Evolutionary conservation across 2,797 vertebrate genomes (phyloP).

Genomic region (Malurus leucopterus): DNA sequence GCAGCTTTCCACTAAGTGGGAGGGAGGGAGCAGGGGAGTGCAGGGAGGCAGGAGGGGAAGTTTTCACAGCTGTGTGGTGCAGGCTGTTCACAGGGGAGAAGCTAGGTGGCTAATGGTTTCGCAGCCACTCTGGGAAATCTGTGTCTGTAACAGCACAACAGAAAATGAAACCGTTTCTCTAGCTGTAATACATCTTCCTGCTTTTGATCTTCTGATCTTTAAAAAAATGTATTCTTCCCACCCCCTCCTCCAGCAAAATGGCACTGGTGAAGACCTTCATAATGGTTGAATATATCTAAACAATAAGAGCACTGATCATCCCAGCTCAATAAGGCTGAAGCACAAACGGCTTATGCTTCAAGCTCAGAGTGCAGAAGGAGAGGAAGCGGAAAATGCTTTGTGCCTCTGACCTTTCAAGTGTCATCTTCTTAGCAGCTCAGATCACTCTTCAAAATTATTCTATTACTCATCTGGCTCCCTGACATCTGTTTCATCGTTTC

Average conservation of each 20-base stretch:
- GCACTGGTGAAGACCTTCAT: not conserved
- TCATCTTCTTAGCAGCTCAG: conserved; percentile 25
- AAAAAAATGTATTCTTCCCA: not conserved
- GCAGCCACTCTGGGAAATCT: not conserved
- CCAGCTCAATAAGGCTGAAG: not conserved
- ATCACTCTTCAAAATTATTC: conserved; percentile 16
- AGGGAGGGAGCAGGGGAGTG: too few species aligned
- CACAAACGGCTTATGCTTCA: not conserved
- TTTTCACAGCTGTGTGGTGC: not conserved
- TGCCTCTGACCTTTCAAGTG: conserved; percentile 2
- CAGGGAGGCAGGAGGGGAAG: not conserved
- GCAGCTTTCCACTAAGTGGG: not conserved
- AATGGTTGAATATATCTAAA: not conserved
- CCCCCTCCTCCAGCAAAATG: not conserved
- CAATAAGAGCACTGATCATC: not conserved
- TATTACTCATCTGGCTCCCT: conserved; percentile 17
- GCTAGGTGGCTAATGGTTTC: not conserved
- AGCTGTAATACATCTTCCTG: not conserved
- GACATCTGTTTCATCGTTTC: conserved; percentile 21
- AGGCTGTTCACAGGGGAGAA: not conserved
- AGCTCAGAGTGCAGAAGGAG: not conserved
- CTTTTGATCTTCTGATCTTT: not conserved
- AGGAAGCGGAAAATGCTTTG: conserved; percentile 30
- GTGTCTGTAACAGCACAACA: not conserved
- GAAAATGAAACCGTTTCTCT: not conserved